Evolutionary conservation across 2,888 invertebrate species (phyloP).

Genomic region (Lithophane semibrunnea): DNA sequence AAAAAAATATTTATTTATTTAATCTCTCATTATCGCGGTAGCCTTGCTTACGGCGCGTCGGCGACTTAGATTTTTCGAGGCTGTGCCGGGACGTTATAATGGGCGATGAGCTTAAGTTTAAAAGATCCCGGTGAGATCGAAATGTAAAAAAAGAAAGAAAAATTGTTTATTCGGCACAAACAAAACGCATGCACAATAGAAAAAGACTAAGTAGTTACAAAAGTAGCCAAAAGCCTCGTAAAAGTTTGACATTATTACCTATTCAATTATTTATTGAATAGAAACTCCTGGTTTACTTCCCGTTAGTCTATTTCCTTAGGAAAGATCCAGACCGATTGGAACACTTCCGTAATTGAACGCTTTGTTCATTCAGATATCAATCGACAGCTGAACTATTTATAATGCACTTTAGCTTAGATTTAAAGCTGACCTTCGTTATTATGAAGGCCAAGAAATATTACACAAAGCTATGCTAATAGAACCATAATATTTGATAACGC

Average conservation of each 20-base stretch:
- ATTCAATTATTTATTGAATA: not conserved
- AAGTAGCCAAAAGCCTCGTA: too few species aligned
- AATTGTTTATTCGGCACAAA: too few species aligned
- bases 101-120: not conserved
- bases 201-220: too few species aligned
- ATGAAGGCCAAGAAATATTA: constrained; percentile 1
- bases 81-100: too few species aligned
- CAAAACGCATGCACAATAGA: too few species aligned
- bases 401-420: constrained; percentile 5
- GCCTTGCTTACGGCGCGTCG: too few species aligned
- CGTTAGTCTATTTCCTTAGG: constrained; percentile 17
- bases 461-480: constrained; percentile 1
- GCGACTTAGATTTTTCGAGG: too few species aligned
- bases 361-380: constrained; percentile 17
- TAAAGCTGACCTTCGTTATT: constrained; percentile 15
- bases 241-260: too few species aligned
- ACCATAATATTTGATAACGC: constrained; percentile 27
- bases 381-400: constrained; percentile 11
- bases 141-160: too few species aligned
- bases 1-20: too few species aligned
- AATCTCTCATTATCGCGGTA: too few species aligned
- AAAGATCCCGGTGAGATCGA: not conserved
- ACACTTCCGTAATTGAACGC: constrained; percentile 1
- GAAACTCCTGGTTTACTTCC: constrained; percentile 5
- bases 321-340: constrained; percentile 3